Base-by-base conservation (phyloP, 2,797 vertebrate species). In the Tarsius wallacei region DNA sequence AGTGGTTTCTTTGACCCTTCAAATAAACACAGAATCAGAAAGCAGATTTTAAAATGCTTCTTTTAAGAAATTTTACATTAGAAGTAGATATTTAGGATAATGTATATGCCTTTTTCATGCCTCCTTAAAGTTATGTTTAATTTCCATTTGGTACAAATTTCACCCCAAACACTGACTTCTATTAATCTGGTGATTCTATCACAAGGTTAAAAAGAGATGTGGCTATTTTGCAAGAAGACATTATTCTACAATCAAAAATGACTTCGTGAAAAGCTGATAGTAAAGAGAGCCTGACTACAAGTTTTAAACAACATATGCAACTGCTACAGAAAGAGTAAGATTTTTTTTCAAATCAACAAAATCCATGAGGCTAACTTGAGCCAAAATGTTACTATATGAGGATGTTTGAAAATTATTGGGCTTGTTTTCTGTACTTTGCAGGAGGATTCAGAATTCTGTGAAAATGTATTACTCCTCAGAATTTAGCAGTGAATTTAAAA, bases 1-100 rank as follows among this genome's bases (percentile, higher is more conserved):
- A 99, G 98, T 98, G 99, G 99, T 68, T 86, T 4, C 26, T 71
- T 51, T 59, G 63, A 63, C 64, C 74, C 42, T 94, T 90, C 47
- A 87, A 53, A 76, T 36, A 51, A 96, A 92, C 8, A 26, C 33
- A 80, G 53, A 7, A 86, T 96, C 59, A 12, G 28, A 21, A 91
- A 70, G n/a, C 14, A 28, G 26, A 24, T 91, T 51, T 33, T 28
- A 78, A 93, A 96, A 77, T 2, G 57, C 42, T 82, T 91, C 31
- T 26, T 95, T 91, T 55, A 76, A 85, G 64, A 96, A 73, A 85
- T 91, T 84, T 88, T 93, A 90, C 76, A 71, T 74, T 91, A 94
- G 28, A 84, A 33, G 19, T 49, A 59, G 51, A 24, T 93, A 47
- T 73, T 86, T 78, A 74, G 22, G 14, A 90, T 26, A 95, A 59